Conservation (phyloP, 2,888 invertebrate genomes). For the Colostygia pectinataria region DNA sequence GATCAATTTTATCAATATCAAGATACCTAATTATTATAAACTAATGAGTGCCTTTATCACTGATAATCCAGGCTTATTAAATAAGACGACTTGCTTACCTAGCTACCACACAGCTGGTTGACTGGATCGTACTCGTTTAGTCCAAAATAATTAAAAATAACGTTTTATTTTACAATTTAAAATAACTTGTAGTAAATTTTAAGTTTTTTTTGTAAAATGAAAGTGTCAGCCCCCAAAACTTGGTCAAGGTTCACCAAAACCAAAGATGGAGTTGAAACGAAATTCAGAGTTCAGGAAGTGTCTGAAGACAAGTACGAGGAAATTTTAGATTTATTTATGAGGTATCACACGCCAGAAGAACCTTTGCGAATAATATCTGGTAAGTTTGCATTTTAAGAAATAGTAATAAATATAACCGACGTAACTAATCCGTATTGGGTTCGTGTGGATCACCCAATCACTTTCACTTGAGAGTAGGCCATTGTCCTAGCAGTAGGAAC, state of each 20-base stretch:
- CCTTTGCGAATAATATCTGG: constrained; percentile 22
- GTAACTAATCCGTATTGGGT: too few relatives aligned
- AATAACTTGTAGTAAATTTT: not conserved
- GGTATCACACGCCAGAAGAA: constrained; percentile 20
- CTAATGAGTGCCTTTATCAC: constrained; percentile 2
- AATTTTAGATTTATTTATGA: constrained; percentile 16
- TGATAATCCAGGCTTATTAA: constrained; percentile 7
- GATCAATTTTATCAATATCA: not conserved
- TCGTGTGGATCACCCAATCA: too few relatives aligned
- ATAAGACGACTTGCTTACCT: not conserved
- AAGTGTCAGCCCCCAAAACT: constrained; percentile 6
- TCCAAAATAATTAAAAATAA: not conserved
- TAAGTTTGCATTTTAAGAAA: constrained; percentile 5
- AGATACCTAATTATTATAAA: not conserved
- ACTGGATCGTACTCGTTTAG: not conserved
- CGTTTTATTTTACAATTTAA: not conserved
- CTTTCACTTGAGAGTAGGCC: too few relatives aligned
- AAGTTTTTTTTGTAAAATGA: not conserved
- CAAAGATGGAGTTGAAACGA: constrained; percentile 13
- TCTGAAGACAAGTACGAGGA: constrained; percentile 18
- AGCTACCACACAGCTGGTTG: not conserved
- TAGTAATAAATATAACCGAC: too few relatives aligned
- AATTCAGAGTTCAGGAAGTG: constrained; percentile 23
- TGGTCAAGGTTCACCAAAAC: constrained; percentile 22
- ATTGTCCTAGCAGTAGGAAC: too few relatives aligned